Percentiles rank a stretch among this genome's conserved stretches.
Evolutionary conservation across 2,888 invertebrate genomes (phyloP).

Genomic region (Mechanitis messenoides): DNA sequence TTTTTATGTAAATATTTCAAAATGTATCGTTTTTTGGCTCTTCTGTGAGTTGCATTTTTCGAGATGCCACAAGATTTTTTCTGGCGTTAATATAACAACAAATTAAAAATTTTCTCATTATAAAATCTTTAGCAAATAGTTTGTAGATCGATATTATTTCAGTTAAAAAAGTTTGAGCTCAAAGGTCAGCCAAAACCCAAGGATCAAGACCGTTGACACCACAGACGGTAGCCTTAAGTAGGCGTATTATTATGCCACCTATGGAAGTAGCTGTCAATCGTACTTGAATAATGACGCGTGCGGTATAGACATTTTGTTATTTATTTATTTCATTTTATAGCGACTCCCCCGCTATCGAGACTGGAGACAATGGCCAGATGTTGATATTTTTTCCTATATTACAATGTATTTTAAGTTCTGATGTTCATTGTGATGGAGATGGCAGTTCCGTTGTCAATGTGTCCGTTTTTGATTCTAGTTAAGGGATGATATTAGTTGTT

Average conservation of each 20-base stretch:
- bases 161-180: not conserved
- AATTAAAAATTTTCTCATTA: too few species aligned
- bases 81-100: too few species aligned
- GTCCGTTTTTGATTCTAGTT: conserved; percentile 26
- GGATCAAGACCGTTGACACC: conserved; percentile 42
- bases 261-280: conserved; percentile 75
- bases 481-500: conserved; percentile 14
- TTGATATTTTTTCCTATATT: conserved; percentile 67
- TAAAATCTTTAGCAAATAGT: too few species aligned
- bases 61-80: too few species aligned
- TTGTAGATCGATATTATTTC: too few species aligned
- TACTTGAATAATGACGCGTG: conserved; percentile 73
- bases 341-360: conserved; percentile 64
- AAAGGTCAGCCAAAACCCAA: conserved; percentile 18
- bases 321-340: conserved; percentile 62
- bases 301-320: conserved; percentile 71
- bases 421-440: conserved; percentile 49
- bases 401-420: conserved; percentile 70
- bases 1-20: too few species aligned
- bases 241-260: conserved; percentile 69
- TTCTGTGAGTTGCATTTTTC: too few species aligned
- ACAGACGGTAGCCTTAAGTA: conserved; percentile 60
- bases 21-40: too few species aligned
- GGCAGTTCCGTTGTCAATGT: conserved; percentile 53
- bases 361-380: conserved; percentile 72